Evolutionary conservation across 2,888 invertebrate species (phyloP).

Genomic region (Oscheius onirici): DNA sequence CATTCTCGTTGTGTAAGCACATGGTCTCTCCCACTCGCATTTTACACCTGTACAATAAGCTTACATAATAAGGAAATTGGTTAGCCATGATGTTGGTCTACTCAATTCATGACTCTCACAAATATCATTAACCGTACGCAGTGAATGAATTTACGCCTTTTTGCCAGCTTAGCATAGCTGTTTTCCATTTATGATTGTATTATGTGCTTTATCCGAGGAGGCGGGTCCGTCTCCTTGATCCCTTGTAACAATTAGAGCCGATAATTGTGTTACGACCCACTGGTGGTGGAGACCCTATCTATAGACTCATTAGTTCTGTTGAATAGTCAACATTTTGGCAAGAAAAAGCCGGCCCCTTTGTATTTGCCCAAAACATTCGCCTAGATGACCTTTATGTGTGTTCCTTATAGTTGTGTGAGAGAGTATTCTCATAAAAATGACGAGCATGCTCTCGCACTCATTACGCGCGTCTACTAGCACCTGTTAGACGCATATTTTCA

Average conservation of each 20-base stretch:
- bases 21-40: too few relatives aligned
- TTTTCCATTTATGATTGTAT: too few relatives aligned
- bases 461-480: neutral
- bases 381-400: too few relatives aligned
- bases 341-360: neutral
- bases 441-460: conserved; percentile 11
- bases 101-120: too few relatives aligned
- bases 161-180: too few relatives aligned
- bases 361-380: conserved; percentile 2
- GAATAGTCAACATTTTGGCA: conserved; percentile 7
- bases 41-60: too few relatives aligned
- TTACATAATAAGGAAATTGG: too few relatives aligned
- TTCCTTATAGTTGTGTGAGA: neutral
- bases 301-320: conserved; percentile 21
- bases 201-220: neutral
- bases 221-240: conserved; percentile 11
- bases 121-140: too few relatives aligned
- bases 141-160: too few relatives aligned
- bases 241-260: conserved; percentile 5
- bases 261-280: conserved; percentile 12
- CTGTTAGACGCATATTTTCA: too few relatives aligned
- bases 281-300: conserved; percentile 5
- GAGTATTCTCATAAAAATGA: conserved; percentile 2
- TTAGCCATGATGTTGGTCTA: too few relatives aligned
- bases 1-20: too few relatives aligned